These are phyloP conservation scores for Amniataba percoides DNA, from an alignment of 2,797 vertebrate genomes.

Conservation along the genomic window DNA sequence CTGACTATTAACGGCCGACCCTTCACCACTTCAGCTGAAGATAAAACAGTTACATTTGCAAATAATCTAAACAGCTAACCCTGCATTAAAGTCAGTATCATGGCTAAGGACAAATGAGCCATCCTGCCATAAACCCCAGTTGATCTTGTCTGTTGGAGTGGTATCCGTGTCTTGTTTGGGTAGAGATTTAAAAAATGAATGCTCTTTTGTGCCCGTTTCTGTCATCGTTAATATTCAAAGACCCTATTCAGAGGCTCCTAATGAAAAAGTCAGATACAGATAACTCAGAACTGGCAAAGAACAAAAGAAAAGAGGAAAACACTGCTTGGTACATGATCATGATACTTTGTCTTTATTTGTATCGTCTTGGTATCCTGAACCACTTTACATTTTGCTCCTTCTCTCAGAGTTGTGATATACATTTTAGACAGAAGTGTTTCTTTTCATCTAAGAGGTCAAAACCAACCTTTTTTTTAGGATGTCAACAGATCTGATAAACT, in stretches of 20 bases:
- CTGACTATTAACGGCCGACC: no score
- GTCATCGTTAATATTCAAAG: slow-evolving; percentile 8
- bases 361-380: no score
- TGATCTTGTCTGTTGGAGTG: not conserved
- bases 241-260: slow-evolving; percentile 9
- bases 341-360: not conserved
- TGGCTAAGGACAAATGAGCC: slow-evolving; percentile 7
- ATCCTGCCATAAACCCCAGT: slow-evolving; percentile 1
- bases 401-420: not conserved
- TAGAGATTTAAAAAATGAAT: not conserved
- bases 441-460: not conserved
- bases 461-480: not conserved
- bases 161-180: not conserved
- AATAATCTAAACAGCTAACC: not conserved
- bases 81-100: not conserved
- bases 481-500: not conserved
- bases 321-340: no score
- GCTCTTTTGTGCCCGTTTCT: slow-evolving; percentile 4
- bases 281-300: not conserved
- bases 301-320: no score
- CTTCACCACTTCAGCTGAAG: no score
- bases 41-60: no score
- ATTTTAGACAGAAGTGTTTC: not conserved
- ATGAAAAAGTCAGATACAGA: not conserved
- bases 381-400: not conserved